Conservation (phyloP, 2,888 invertebrate species). For the Drosophila anomelani region DNA sequence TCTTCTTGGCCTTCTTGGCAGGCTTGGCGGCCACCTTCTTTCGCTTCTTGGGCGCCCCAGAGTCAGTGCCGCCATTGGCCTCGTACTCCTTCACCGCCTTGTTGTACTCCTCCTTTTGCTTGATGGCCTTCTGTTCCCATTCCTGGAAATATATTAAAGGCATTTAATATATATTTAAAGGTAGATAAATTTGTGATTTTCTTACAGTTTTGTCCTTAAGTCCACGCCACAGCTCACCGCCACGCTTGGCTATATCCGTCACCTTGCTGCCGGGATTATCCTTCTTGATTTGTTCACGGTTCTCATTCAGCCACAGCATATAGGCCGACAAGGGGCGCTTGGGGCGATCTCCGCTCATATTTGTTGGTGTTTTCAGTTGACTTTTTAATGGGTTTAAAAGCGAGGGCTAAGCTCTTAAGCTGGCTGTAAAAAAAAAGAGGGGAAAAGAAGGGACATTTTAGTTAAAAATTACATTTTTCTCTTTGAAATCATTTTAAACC, state of each 20-base stretch:
- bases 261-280: constrained; percentile 96
- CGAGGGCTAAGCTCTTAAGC: constrained; percentile 9
- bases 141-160: constrained; percentile 86
- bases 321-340: constrained; percentile 97
- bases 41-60: constrained; percentile 87
- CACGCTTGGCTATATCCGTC: constrained; percentile 97
- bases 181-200: background rate
- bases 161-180: background rate
- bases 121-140: constrained; percentile 95
- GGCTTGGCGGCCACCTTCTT: constrained; percentile 85
- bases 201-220: constrained; percentile 93
- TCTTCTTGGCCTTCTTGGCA: constrained; percentile 86
- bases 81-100: constrained; percentile 95
- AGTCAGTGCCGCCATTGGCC: constrained; percentile 89
- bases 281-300: constrained; percentile 93
- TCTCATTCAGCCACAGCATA: constrained; percentile 97
- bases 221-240: constrained; percentile 97
- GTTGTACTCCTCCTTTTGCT: constrained; percentile 95
- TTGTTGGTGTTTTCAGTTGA: constrained; percentile 29
- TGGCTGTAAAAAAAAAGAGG: constrained; percentile 19
- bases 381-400: background rate
- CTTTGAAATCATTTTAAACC: background rate
- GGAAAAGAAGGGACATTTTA: background rate
- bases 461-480: too few relatives aligned
- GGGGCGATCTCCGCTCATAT: constrained; percentile 93